These are phyloP conservation scores for Neodiprion virginianus DNA, from an alignment of 1,140 invertebrate genomes.

Conservation along the genomic window DNA sequence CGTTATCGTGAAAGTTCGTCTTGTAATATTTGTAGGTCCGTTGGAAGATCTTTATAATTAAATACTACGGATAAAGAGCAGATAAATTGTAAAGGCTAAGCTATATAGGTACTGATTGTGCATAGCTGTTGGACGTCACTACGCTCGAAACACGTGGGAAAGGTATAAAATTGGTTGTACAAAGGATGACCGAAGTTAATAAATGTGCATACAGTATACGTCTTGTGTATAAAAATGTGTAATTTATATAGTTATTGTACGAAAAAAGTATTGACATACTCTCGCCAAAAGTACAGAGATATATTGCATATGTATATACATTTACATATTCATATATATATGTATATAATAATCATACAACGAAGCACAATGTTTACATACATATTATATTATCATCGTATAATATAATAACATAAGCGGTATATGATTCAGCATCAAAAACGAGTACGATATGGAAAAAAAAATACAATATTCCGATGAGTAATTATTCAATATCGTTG, in stretches of 20 bases:
- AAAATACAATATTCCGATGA: too few relatives aligned
- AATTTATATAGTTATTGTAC: too few relatives aligned
- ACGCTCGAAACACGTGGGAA: slow-evolving; percentile 40
- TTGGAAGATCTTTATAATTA: not conserved
- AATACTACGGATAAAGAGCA: too few relatives aligned
- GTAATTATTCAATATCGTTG: too few relatives aligned
- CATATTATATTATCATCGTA: too few relatives aligned
- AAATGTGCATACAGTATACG: slow-evolving; percentile 13
- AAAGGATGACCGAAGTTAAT: slow-evolving; percentile 3
- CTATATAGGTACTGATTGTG: slow-evolving; percentile 8
- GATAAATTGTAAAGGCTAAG: not conserved
- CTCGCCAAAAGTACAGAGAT: too few relatives aligned
- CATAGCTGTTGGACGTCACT: slow-evolving; percentile 30
- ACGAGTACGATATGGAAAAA: too few relatives aligned
- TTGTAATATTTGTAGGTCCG: slow-evolving; percentile 23
- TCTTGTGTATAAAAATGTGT: not conserved
- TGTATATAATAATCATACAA: not conserved
- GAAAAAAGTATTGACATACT: too few relatives aligned
- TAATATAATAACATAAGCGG: too few relatives aligned
- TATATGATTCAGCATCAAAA: too few relatives aligned
- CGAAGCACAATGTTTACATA: not conserved
- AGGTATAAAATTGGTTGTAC: slow-evolving; percentile 38
- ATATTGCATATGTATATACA: not conserved
- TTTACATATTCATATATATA: slow-evolving; percentile 6
- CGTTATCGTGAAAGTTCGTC: not conserved